These are phyloP conservation scores for Talpa occidentalis DNA, from an alignment of 2,113 vertebrate genomes.

Conservation along the genomic window DNA sequence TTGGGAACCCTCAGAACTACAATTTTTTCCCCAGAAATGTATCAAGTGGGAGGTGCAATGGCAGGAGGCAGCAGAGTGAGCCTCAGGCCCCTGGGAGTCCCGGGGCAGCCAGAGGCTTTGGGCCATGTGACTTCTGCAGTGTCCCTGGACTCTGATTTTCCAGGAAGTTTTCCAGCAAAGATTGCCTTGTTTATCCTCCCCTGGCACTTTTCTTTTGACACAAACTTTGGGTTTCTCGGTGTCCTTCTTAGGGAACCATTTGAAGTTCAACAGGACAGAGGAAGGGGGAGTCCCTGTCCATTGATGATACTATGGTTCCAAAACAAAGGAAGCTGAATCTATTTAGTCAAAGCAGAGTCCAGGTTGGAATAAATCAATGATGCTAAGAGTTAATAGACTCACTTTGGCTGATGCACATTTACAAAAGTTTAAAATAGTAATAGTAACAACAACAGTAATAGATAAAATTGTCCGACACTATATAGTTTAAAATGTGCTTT, in stretches of 20 bases:
- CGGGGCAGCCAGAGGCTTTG: not conserved
- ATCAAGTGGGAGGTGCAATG: not conserved
- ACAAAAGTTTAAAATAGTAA: not conserved
- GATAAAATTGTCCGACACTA: not conserved
- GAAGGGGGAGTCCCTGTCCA: too few species aligned
- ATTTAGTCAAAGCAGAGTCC: not conserved
- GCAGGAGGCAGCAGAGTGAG: not conserved
- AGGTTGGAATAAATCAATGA: not conserved
- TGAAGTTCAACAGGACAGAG: not conserved
- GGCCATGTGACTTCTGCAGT: not conserved
- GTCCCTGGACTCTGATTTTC: not conserved
- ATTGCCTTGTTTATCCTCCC: not conserved
- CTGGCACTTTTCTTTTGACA: not conserved
- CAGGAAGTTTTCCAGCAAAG: not conserved
- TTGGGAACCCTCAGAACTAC: slow-evolving; percentile 1
- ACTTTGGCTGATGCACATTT: not conserved
- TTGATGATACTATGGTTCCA: rapidly evolving
- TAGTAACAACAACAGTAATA: not conserved
- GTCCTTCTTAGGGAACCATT: not conserved
- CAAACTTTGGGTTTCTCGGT: not conserved
- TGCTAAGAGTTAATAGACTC: not conserved
- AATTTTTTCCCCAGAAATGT: not conserved
- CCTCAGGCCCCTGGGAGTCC: not conserved
- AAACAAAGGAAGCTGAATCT: not conserved
- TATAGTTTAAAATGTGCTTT: not conserved